phyloP scores from a whole-genome alignment of 2,888 invertebrate genomes.

The Octonoba sinensis region DNA sequence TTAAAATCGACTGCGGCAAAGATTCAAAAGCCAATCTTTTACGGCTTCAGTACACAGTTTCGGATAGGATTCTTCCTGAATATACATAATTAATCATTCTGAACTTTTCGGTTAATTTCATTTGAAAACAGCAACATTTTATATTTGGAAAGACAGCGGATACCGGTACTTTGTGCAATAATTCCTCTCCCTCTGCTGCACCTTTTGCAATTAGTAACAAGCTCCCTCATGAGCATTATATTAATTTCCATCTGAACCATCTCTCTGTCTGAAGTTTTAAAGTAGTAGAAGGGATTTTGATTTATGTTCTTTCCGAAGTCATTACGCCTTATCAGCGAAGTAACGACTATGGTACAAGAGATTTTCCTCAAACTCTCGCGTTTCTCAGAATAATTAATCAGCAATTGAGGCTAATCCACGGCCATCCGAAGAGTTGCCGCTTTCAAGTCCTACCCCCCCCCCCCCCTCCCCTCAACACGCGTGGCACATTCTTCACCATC shows the following conservation, averaged over 20 bases:
- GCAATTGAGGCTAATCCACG: conserved; percentile 50
- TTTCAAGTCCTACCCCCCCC: not conserved
- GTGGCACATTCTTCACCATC: not conserved
- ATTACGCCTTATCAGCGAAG: conserved; percentile 50
- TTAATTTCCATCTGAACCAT: conserved; percentile 26
- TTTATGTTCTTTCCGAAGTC: conserved; percentile 49
- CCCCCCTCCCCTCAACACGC: not conserved
- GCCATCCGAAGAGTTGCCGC: conserved; percentile 24
- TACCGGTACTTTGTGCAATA: not conserved
- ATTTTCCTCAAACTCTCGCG: conserved; percentile 28
- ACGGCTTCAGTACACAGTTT: too few relatives aligned
- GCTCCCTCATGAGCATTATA: conserved; percentile 34
- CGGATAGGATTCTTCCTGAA: too few relatives aligned
- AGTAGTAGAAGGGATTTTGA: conserved; percentile 43
- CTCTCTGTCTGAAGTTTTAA: conserved; percentile 28
- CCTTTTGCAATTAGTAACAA: conserved; percentile 18
- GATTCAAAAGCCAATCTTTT: too few relatives aligned
- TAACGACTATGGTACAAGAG: conserved; percentile 33
- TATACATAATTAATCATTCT: too few relatives aligned
- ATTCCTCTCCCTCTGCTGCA: conserved; percentile 15
- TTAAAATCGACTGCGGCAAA: too few relatives aligned
- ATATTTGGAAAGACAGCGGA: not conserved
- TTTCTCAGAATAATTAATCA: conserved; percentile 54
- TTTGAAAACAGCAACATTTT: too few relatives aligned
- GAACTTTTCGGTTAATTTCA: too few relatives aligned